Evolutionary conservation across 2,888 invertebrate species (phyloP).

Genomic region (Busseola fusca): DNA sequence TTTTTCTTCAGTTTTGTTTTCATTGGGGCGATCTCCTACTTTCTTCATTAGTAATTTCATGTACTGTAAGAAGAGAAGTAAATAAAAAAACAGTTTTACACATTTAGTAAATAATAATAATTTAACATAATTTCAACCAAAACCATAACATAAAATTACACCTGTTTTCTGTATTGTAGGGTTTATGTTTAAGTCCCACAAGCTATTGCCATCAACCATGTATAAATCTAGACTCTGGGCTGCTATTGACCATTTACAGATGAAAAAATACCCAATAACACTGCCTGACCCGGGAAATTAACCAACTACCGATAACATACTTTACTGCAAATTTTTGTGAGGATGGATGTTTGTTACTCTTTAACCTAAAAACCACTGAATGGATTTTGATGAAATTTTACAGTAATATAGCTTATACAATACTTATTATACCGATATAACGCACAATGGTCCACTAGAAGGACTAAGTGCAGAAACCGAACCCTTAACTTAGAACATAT

Average conservation of each 20-base stretch:
- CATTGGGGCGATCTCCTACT: conserved; percentile 69
- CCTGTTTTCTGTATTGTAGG: background rate
- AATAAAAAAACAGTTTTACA: conserved; percentile 5
- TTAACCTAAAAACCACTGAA: no score
- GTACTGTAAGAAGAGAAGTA: conserved; percentile 91
- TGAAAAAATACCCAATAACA: background rate
- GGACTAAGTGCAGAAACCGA: no score
- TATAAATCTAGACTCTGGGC: background rate
- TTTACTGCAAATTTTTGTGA: no score
- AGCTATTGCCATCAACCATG: background rate
- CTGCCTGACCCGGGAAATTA: background rate
- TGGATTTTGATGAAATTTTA: no score
- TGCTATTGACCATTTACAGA: background rate
- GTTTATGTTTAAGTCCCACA: background rate
- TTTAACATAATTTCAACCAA: no score
- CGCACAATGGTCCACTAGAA: no score
- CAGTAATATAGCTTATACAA: no score
- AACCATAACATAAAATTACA: background rate
- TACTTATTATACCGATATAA: no score
- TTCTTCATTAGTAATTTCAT: conserved; percentile 91
- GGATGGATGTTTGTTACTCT: no score
- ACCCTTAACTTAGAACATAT: no score
- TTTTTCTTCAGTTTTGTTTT: conserved; percentile 63
- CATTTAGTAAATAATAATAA: no score
- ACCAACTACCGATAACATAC: background rate